Conservation (phyloP, 2,113 vertebrate species). For the Seriola rivoliana region DNA sequence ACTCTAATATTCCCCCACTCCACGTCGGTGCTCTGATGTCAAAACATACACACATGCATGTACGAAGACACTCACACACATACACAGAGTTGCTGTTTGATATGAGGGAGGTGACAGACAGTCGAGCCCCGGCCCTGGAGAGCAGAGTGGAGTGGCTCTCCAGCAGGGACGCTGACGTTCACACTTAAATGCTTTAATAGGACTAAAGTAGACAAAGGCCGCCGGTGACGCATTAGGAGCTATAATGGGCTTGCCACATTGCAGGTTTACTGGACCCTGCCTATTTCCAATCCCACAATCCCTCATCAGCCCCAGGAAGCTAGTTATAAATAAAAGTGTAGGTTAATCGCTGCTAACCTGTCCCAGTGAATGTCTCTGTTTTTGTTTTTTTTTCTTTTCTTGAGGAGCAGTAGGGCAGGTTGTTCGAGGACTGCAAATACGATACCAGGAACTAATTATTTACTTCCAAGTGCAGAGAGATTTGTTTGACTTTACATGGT, state of each 20-base stretch:
- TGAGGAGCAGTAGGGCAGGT: slow-evolving; percentile 46
- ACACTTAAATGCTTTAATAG: slow-evolving; percentile 88
- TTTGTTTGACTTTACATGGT: not conserved
- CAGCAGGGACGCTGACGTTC: slow-evolving; percentile 83
- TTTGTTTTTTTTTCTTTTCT: slow-evolving; percentile 12
- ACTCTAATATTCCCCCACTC: slow-evolving; percentile 72
- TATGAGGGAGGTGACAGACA: slow-evolving; percentile 77
- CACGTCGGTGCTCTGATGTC: slow-evolving; percentile 39
- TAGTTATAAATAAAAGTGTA: slow-evolving; percentile 83
- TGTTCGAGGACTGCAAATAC: slow-evolving; percentile 27
- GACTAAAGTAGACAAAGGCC: slow-evolving; percentile 85
- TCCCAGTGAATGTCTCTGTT: slow-evolving; percentile 31
- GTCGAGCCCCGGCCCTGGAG: slow-evolving; percentile 68
- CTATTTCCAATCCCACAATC: slow-evolving; percentile 87
- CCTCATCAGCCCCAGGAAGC: slow-evolving; percentile 85
- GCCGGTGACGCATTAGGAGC: slow-evolving; percentile 83
- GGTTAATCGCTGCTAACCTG: slow-evolving; percentile 78
- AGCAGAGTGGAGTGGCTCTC: slow-evolving; percentile 80
- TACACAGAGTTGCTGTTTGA: slow-evolving; percentile 68
- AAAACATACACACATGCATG: slow-evolving; percentile 45
- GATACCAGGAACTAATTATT: slow-evolving; percentile 1
- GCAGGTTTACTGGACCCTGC: slow-evolving; percentile 83
- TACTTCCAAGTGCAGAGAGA: not conserved
- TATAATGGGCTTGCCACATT: slow-evolving; percentile 85
- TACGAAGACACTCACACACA: slow-evolving; percentile 10